Evolutionary conservation across 1,140 invertebrate species (phyloP).

Genomic region (Sycophila sp.): DNA sequence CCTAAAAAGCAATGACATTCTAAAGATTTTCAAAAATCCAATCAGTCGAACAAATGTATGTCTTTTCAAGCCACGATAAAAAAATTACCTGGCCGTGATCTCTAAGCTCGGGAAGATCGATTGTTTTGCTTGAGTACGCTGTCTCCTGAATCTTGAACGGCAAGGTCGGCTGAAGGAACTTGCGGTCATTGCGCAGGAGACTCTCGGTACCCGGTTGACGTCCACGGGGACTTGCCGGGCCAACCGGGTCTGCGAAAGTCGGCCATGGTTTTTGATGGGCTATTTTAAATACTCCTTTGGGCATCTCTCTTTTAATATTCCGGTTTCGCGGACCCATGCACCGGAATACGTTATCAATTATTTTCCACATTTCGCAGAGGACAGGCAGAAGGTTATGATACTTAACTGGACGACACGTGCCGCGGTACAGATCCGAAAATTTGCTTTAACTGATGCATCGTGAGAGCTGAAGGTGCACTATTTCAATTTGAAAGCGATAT

Average conservation of each 20-base stretch:
- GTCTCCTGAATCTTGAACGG: background rate
- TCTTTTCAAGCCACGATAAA: background rate
- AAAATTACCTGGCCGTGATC: background rate
- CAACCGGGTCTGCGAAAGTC: background rate
- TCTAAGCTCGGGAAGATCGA: no score
- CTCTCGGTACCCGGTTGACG: background rate
- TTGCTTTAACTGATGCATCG: constrained; percentile 11
- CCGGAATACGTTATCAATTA: constrained; percentile 1
- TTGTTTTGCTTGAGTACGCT: background rate
- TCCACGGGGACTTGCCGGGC: background rate
- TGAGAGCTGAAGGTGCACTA: no score
- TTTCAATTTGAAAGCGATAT: no score
- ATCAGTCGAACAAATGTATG: background rate
- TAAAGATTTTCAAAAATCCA: background rate
- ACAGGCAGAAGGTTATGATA: constrained; percentile 14
- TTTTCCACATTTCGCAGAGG: background rate
- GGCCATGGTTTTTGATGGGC: background rate
- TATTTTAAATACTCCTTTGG: background rate
- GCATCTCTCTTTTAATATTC: background rate
- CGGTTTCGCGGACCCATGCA: background rate
- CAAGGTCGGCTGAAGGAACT: background rate
- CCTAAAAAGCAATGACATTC: background rate
- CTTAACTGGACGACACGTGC: constrained; percentile 1
- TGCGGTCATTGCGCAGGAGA: background rate
- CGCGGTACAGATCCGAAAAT: background rate